These are phyloP conservation scores for Tetraneura akinire DNA, from an alignment of 1,140 invertebrate species.

Conservation along the genomic window DNA sequence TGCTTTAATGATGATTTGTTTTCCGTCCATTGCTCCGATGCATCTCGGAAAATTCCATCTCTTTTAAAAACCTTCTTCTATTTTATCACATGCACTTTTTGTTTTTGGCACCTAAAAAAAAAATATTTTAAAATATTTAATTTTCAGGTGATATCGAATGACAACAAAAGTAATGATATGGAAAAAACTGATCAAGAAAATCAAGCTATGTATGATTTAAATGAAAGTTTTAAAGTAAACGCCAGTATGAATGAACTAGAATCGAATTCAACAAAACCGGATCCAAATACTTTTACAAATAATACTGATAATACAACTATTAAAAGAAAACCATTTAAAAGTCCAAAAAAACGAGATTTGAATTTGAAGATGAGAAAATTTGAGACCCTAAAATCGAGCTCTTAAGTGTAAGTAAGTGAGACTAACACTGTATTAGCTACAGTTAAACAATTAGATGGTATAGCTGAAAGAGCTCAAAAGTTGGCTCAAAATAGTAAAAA, in stretches of 20 bases:
- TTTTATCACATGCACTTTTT: slow-evolving; percentile 55
- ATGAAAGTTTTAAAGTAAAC: slow-evolving; percentile 16
- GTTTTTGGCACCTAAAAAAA: slow-evolving; percentile 53
- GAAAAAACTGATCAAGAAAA: slow-evolving; percentile 17
- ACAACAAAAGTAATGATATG: slow-evolving; percentile 19
- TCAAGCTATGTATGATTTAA: neutral
- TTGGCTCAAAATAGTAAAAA: slow-evolving; percentile 27
- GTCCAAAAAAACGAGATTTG: slow-evolving; percentile 13
- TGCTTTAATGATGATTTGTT: slow-evolving; percentile 59
- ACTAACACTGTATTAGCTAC: slow-evolving; percentile 17
- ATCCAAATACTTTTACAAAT: slow-evolving; percentile 8
- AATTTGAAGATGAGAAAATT: slow-evolving; percentile 5
- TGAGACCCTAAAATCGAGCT: neutral
- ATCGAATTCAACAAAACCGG: neutral
- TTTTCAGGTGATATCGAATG: slow-evolving; percentile 29
- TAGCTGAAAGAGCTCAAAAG: slow-evolving; percentile 19
- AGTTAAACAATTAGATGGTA: slow-evolving; percentile 18
- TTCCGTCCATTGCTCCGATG: slow-evolving; percentile 60
- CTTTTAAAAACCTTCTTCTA: slow-evolving; percentile 57
- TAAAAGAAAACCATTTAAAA: slow-evolving; percentile 19
- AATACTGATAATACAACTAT: slow-evolving; percentile 13
- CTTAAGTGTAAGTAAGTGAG: no score
- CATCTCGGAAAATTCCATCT: slow-evolving; percentile 61
- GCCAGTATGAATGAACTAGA: slow-evolving; percentile 2
- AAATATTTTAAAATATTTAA: neutral